A percentile compares a stretch with the other conserved stretches of the same genome.
Conservation (phyloP, 2,888 invertebrate species). For the Sarcophaga subvicina region DNA sequence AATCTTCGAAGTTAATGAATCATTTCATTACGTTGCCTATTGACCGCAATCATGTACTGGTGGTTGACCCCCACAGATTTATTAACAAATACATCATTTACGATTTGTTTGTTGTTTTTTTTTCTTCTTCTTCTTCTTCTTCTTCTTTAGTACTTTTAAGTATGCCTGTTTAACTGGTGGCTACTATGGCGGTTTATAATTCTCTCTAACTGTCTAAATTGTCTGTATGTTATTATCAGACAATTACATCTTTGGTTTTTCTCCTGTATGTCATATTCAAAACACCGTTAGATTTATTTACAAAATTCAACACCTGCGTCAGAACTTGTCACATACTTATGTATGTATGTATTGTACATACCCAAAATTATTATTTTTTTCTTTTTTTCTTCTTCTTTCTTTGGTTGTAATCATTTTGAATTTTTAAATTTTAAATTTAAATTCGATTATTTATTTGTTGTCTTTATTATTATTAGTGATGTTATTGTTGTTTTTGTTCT, state of each 20-base stretch:
- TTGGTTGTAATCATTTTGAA: slow-evolving; percentile 61
- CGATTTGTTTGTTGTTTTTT: no score
- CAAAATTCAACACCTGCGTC: slow-evolving; percentile 62
- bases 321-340: slow-evolving; percentile 21
- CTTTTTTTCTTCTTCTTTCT: background rate
- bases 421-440: slow-evolving; percentile 35
- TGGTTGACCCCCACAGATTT: slow-evolving; percentile 7
- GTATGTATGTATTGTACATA: background rate
- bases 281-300: slow-evolving; percentile 49
- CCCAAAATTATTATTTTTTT: slow-evolving; percentile 39
- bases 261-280: slow-evolving; percentile 24
- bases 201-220: slow-evolving; percentile 1
- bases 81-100: background rate
- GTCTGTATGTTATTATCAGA: slow-evolving; percentile 41
- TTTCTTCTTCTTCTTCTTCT: background rate
- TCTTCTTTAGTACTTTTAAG: background rate
- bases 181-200: background rate
- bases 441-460: slow-evolving; percentile 5
- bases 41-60: background rate
- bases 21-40: background rate
- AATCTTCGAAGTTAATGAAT: background rate
- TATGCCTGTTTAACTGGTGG: background rate
- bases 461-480: background rate
- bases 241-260: slow-evolving; percentile 42
- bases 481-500: slow-evolving; percentile 40